These are phyloP conservation scores for Nyctereutes procyonoides DNA, from an alignment of 2,113 vertebrate species.

Conservation along the genomic window DNA sequence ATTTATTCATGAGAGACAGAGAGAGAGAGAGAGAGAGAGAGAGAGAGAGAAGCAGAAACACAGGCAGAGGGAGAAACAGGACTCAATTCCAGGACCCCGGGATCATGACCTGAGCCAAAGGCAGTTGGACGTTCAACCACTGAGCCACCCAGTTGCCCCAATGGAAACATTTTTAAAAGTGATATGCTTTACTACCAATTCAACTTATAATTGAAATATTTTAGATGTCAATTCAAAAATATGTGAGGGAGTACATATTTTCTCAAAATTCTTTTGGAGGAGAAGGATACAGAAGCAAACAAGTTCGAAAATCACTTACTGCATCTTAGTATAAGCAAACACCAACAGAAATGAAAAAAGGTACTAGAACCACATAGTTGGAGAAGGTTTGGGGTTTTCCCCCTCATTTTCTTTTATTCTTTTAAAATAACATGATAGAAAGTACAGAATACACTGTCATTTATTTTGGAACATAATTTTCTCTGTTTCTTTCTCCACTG, in stretches of 20 bases:
- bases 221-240: background rate
- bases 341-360: background rate
- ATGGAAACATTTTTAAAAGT: background rate
- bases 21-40: too few species aligned
- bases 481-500: background rate
- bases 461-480: background rate
- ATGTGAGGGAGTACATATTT: background rate
- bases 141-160: background rate
- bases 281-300: background rate
- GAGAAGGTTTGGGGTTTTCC: background rate
- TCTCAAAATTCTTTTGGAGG: background rate
- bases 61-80: too few species aligned
- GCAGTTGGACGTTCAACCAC: too few species aligned
- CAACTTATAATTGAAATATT: background rate
- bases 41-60: too few species aligned
- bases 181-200: background rate
- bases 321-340: background rate
- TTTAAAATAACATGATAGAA: background rate
- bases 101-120: too few species aligned
- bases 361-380: background rate
- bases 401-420: background rate
- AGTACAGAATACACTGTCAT: background rate
- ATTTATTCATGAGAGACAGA: too few species aligned
- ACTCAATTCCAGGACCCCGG: too few species aligned
- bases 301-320: background rate